Conservation (phyloP, 2,888 invertebrate genomes). For the Diaprepes abbreviatus region DNA sequence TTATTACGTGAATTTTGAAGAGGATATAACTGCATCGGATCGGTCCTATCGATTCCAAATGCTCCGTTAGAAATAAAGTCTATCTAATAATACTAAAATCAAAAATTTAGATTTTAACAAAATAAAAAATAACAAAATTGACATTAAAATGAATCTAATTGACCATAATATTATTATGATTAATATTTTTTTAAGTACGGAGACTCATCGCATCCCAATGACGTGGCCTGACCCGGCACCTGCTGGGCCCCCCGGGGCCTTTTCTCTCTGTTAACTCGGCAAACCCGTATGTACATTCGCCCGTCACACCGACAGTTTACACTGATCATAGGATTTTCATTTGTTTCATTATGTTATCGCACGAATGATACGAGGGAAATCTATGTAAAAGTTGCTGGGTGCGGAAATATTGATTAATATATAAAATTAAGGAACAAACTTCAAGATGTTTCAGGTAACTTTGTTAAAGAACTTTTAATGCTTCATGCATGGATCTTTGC, state of each 20-base stretch:
- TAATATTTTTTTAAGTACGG: conserved; percentile 39
- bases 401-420: too few species aligned
- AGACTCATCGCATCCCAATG: conserved; percentile 47
- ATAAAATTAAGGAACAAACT: too few species aligned
- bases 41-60: too few species aligned
- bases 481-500: too few species aligned
- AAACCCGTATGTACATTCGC: conserved; percentile 54
- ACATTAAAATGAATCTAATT: conserved; percentile 30
- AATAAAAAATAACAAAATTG: conserved; percentile 12
- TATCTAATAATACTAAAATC: too few species aligned
- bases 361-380: conserved; percentile 4
- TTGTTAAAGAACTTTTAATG: too few species aligned
- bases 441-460: too few species aligned
- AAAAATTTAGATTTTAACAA: neutral
- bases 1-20: too few species aligned
- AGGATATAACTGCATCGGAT: too few species aligned
- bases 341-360: conserved; percentile 54
- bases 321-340: conserved; percentile 53
- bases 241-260: conserved; percentile 54
- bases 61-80: too few species aligned
- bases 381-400: too few species aligned
- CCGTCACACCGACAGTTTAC: conserved; percentile 55
- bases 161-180: conserved; percentile 38
- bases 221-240: conserved; percentile 58
- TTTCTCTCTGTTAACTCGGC: conserved; percentile 52